phyloP scores from a whole-genome alignment of 2,113 vertebrate genomes.

The Lepus europaeus region DNA sequence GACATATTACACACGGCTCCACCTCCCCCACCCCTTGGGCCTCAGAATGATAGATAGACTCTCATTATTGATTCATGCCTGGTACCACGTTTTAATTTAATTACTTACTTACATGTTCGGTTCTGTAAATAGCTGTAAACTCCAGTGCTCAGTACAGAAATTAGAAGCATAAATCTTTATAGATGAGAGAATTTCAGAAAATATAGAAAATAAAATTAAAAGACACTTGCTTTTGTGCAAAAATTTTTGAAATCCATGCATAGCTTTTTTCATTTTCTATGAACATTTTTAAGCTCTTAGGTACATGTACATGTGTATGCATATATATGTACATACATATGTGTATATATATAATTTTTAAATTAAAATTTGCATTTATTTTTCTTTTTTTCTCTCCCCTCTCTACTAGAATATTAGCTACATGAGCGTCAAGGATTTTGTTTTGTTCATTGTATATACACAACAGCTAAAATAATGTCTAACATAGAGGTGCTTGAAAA shows the following conservation, averaged over 20 bases:
- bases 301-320: neutral
- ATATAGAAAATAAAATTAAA: too few relatives aligned
- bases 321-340: neutral
- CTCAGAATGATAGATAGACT: neutral
- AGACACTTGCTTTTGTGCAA: too few relatives aligned
- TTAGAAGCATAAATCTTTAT: conserved; percentile 10
- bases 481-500: neutral
- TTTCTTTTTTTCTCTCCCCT: neutral
- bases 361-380: neutral
- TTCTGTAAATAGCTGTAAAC: neutral
- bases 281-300: too few relatives aligned
- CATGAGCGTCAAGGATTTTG: neutral
- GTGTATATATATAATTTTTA: neutral
- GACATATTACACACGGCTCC: neutral
- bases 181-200: too few relatives aligned
- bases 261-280: too few relatives aligned
- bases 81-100: neutral
- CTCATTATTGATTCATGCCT: neutral
- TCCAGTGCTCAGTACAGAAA: neutral
- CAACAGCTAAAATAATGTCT: neutral
- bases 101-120: neutral
- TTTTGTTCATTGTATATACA: neutral
- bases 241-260: too few relatives aligned
- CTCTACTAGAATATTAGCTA: neutral
- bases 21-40: too few relatives aligned